phyloP scores from a whole-genome alignment of 2,113 vertebrate species.

The Daphoenositta chrysoptera region DNA sequence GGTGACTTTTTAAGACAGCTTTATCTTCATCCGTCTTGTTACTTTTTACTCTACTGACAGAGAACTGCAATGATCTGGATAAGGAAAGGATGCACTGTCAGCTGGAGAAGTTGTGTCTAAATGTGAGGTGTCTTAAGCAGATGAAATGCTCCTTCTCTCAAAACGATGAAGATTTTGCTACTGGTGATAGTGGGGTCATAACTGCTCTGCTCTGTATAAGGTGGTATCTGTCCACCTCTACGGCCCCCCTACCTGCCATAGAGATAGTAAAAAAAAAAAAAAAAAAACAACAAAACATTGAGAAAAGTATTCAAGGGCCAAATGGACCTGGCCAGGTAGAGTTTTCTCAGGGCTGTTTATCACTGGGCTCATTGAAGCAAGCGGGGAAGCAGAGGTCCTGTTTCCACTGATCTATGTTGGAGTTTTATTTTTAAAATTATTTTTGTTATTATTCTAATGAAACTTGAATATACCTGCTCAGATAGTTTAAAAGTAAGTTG shows the following conservation, averaged over 20 bases:
- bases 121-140: background rate
- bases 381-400: background rate
- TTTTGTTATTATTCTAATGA: background rate
- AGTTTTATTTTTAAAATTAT: background rate
- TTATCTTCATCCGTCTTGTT: background rate
- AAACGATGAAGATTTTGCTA: background rate
- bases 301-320: background rate
- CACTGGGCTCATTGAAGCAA: background rate
- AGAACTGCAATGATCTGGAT: background rate
- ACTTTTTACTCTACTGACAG: background rate
- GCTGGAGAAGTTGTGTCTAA: background rate
- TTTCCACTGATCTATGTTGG: background rate
- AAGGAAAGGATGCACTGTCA: background rate
- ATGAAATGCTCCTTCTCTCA: background rate
- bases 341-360: background rate
- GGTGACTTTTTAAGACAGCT: background rate
- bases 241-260: background rate
- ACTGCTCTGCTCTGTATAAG: background rate
- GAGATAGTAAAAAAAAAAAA: background rate
- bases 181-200: background rate
- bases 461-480: background rate
- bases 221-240: background rate
- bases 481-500: background rate
- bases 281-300: background rate
- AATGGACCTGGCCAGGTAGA: background rate